phyloP scores from a whole-genome alignment of 2,113 vertebrate species.

The Malurus elegans region DNA sequence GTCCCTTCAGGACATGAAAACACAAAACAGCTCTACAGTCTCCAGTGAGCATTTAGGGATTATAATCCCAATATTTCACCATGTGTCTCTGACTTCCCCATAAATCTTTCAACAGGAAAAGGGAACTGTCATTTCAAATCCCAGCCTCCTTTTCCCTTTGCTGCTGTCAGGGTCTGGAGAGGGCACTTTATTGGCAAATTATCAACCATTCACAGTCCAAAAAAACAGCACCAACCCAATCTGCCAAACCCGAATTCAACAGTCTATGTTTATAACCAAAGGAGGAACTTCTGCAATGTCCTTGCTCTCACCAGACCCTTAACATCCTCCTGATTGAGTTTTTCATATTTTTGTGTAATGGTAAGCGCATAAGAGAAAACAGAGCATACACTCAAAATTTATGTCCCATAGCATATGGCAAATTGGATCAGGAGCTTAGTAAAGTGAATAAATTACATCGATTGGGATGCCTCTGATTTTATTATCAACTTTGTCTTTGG shows the following conservation, averaged over 20 bases:
- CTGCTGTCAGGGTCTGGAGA: neutral
- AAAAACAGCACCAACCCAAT: neutral
- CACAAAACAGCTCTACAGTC: neutral
- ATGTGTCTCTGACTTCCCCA: too few species aligned
- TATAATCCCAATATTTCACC: neutral
- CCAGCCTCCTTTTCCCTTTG: neutral
- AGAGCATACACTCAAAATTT: neutral
- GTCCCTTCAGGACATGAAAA: neutral
- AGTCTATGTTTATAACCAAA: neutral
- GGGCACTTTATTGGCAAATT: neutral
- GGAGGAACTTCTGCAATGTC: neutral
- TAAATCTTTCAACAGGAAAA: neutral
- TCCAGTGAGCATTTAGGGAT: neutral
- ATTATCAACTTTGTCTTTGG: neutral
- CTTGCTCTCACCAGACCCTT: neutral
- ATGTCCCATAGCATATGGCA: slow-evolving; percentile 29
- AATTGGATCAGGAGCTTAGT: slow-evolving; percentile 6
- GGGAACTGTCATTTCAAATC: neutral
- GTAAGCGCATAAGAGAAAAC: neutral
- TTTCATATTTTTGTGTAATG: neutral
- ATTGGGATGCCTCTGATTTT: slow-evolving; percentile 18
- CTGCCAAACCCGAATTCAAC: neutral
- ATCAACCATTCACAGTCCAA: neutral
- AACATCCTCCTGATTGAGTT: neutral
- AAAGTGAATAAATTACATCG: slow-evolving; percentile 19